Conservation (phyloP, 2,797 vertebrate genomes). For the Melanotaenia boesemani region DNA sequence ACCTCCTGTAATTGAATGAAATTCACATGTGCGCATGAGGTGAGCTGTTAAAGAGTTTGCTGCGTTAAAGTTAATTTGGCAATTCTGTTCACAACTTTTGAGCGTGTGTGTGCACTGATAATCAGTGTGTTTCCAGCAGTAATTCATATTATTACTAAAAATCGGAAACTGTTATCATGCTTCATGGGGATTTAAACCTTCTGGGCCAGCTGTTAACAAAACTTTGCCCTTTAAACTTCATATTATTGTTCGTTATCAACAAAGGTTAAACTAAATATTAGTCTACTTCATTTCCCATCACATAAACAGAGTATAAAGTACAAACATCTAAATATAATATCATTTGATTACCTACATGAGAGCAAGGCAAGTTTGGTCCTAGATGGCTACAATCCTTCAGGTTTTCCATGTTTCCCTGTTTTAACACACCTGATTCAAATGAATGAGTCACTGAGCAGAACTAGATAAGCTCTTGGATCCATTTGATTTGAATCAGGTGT, state of each 20-base stretch:
- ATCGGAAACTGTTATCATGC: background rate
- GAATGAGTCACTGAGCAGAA: too few relatives aligned
- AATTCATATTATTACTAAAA: background rate
- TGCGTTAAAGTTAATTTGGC: background rate
- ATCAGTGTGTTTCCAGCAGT: background rate
- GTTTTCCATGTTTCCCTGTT: too few relatives aligned
- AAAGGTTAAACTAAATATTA: background rate
- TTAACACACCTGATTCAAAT: too few relatives aligned
- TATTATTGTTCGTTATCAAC: background rate
- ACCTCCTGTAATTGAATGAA: conserved; percentile 31
- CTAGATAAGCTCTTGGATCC: too few relatives aligned
- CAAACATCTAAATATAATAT: too few relatives aligned
- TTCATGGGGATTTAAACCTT: background rate
- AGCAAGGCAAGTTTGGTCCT: too few relatives aligned
- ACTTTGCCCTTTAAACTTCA: background rate
- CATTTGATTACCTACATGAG: too few relatives aligned
- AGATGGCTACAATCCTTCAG: too few relatives aligned
- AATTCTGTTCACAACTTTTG: background rate
- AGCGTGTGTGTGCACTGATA: background rate
- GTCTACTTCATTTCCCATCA: too few relatives aligned
- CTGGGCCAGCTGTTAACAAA: background rate
- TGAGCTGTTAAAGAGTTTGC: background rate
- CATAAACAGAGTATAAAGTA: too few relatives aligned
- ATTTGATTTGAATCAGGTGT: too few relatives aligned
- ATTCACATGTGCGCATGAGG: conserved; percentile 7